These are phyloP conservation scores for Riparia riparia DNA, from an alignment of 2,113 vertebrate species.

Conservation along the genomic window DNA sequence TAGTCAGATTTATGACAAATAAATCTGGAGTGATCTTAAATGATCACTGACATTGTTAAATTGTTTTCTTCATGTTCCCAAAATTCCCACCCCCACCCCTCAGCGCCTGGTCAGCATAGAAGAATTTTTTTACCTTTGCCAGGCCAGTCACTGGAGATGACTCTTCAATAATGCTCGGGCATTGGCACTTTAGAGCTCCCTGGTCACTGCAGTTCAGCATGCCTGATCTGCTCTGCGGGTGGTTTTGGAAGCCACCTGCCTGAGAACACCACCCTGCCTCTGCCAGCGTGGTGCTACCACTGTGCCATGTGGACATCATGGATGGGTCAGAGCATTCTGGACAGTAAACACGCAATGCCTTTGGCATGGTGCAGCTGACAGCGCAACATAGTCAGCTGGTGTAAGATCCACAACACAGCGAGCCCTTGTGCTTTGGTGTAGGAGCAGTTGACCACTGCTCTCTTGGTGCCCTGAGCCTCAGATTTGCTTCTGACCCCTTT, in stretches of 20 bases:
- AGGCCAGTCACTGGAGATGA: background rate
- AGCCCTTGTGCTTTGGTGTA: background rate
- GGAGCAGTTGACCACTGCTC: background rate
- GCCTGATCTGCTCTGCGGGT: background rate
- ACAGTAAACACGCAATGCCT: background rate
- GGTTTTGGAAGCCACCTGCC: background rate
- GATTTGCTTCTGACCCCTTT: background rate
- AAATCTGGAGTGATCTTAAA: background rate
- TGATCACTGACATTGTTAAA: background rate
- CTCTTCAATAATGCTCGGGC: background rate
- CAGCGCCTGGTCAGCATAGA: background rate
- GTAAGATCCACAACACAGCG: background rate
- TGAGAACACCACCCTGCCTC: background rate
- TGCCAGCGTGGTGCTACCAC: background rate
- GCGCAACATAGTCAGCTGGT: accelerated
- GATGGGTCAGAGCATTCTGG: background rate
- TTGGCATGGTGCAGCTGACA: background rate
- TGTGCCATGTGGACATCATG: background rate
- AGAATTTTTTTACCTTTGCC: background rate
- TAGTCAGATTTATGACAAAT: background rate
- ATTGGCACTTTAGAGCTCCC: background rate
- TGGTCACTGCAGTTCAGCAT: background rate
- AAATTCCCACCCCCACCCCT: background rate
- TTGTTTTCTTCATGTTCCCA: background rate
- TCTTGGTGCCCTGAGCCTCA: background rate